A percentile compares a stretch with the other conserved stretches of the same genome.
These are phyloP conservation scores for Labeo calbasu DNA, from an alignment of 2,797 vertebrate species.

Conservation along the genomic window DNA sequence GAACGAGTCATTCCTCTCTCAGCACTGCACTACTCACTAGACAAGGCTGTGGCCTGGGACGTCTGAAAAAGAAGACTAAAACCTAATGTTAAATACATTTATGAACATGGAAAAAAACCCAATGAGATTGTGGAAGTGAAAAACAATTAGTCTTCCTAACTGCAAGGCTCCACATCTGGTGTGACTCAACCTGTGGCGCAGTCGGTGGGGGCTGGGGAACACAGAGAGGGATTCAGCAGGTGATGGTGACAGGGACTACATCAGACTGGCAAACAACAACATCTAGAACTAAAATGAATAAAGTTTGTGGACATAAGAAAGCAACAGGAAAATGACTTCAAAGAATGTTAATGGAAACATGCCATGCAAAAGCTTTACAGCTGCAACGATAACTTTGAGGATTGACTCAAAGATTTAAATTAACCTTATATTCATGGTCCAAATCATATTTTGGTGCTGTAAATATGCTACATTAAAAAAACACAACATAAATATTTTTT, in stretches of 20 bases:
- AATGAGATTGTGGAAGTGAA: conserved; percentile 79
- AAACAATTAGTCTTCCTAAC: conserved; percentile 88
- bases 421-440: neutral
- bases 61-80: conserved; percentile 83
- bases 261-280: conserved; percentile 19
- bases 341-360: neutral
- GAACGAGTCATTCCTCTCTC: conserved; percentile 41
- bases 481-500: neutral
- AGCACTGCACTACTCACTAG: conserved; percentile 15
- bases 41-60: conserved; percentile 21
- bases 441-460: neutral
- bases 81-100: conserved; percentile 64
- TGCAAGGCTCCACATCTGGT: conserved; percentile 88
- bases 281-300: neutral
- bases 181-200: conserved; percentile 80
- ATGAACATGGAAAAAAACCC: neutral
- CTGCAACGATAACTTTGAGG: neutral
- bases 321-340: too few relatives aligned
- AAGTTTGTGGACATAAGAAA: neutral
- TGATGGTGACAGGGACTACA: conserved; percentile 74
- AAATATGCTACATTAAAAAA: neutral
- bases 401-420: neutral
- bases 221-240: conserved; percentile 80
- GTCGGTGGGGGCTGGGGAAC: conserved; percentile 66
- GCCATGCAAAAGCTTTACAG: neutral